Percentiles rank a stretch among this genome's conserved stretches.
phyloP scores from a whole-genome alignment of 2,113 vertebrate species.

The Camelus dromedarius region DNA sequence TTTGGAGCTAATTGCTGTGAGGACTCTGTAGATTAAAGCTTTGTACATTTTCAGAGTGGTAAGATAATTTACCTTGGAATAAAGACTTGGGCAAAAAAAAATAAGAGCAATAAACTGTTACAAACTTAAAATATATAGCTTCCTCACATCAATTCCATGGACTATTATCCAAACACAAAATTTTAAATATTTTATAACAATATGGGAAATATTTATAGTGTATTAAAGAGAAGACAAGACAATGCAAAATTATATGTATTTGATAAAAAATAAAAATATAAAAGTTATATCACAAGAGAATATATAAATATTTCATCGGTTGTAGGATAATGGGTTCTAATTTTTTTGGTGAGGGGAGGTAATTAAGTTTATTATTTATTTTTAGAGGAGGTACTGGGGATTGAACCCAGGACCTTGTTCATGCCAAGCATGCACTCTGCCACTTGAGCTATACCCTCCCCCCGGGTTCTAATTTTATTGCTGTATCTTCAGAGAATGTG shows the following conservation, averaged over 20 bases:
- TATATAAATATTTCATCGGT: background rate
- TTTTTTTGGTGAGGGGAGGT: background rate
- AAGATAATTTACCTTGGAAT: conserved; percentile 34
- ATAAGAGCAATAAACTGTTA: background rate
- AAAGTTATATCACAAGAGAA: background rate
- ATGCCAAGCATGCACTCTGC: no score
- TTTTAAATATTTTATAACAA: background rate
- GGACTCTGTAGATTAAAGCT: conserved; percentile 16
- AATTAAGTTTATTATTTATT: no score
- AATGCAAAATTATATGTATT: background rate
- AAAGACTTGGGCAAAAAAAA: conserved; percentile 21
- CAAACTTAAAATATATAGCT: background rate
- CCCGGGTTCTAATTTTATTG: background rate
- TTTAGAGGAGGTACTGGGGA: no score
- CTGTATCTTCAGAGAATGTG: background rate
- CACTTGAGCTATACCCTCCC: no score
- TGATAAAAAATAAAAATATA: background rate
- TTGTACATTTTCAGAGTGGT: background rate
- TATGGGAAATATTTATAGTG: background rate
- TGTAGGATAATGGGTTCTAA: background rate
- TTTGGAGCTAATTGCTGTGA: conserved; percentile 57
- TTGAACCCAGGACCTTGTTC: no score
- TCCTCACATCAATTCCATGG: background rate
- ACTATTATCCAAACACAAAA: background rate
- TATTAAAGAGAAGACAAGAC: background rate